Percentiles rank a stretch among this genome's conserved stretches.
phyloP scores from a whole-genome alignment of 2,888 invertebrate species.

The Melieria omissa region DNA sequence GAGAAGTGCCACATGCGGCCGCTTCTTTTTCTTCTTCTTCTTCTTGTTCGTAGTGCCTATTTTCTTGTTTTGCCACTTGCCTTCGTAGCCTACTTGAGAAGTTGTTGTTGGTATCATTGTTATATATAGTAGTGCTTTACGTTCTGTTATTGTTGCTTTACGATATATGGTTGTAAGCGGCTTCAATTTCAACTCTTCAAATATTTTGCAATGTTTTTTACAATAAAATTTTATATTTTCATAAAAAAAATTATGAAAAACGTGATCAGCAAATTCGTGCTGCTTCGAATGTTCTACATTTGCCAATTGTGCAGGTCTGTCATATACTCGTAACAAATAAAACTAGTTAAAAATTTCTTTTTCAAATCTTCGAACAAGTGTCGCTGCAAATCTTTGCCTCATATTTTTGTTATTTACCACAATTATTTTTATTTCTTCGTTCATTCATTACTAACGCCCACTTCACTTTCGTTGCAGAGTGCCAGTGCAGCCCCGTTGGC shows the following conservation, averaged over 20 bases:
- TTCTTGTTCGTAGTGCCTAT: neutral
- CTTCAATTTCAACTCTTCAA: too few relatives aligned
- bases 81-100: constrained; percentile 27
- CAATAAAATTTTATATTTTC: too few relatives aligned
- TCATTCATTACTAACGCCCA: neutral
- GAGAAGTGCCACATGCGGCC: constrained; percentile 11
- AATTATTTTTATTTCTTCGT: constrained; percentile 5
- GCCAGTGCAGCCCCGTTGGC: constrained; percentile 82
- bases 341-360: too few relatives aligned
- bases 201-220: too few relatives aligned
- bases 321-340: too few relatives aligned
- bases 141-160: too few relatives aligned
- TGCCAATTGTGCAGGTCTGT: constrained; percentile 42
- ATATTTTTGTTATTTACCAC: constrained; percentile 7
- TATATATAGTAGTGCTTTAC: neutral
- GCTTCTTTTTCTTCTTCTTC: neutral
- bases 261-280: constrained; percentile 2
- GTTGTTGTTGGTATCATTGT: constrained; percentile 19
- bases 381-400: too few relatives aligned
- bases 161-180: too few relatives aligned
- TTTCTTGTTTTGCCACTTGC: neutral
- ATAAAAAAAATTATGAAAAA: neutral
- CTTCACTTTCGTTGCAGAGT: constrained; percentile 75
- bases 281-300: constrained; percentile 48
- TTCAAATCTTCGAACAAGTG: too few relatives aligned